Base-by-base conservation (phyloP, 2,888 invertebrate species). In the Serripes groenlandicus region DNA sequence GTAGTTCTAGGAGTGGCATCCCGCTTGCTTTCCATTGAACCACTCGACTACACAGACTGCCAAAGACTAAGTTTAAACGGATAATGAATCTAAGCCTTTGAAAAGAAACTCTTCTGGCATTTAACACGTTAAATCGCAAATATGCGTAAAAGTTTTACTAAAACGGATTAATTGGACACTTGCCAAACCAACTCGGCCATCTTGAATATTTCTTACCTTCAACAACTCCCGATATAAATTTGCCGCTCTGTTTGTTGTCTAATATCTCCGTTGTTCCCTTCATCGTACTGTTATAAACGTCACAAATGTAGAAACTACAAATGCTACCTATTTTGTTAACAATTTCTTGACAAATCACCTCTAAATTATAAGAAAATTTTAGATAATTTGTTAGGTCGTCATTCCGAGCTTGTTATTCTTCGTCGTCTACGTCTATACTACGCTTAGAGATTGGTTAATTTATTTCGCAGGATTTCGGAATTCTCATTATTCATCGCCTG, bases 141-240 rank as follows among this genome's bases (percentile, higher is more conserved):
- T n/a, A n/a, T n/a, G n/a, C n/a, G n/a, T n/a, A n/a, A n/a, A n/a
- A n/a, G n/a, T n/a, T n/a, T n/a, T n/a, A n/a, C n/a, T n/a, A n/a
- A n/a, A n/a, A n/a, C n/a, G n/a, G n/a, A n/a, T n/a, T n/a, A 15
- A 11, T n/a, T 64, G 64, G 64, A 32, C 34, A 28, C 15, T 0
- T 72, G 78, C 78, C 76, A 75, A 76, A 23, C 2, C 32, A n/a
- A 21, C 32, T 71, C 42, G 34, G 76, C 69, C 60, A 76, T 70
- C 66, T 75, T 56, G 69, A 60, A 42, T 56, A 68, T 54, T 62
- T 56, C 60, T 75, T 82, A 90, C 90, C 90, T 90, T 90, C 90
- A 18, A 90, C 90, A 54, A 89, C 90, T 21, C 90, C 90, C 76
- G 89, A 88, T 21, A 90, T 56, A 69, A 90, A 90, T 73, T 88